Evolutionary conservation across 2,888 invertebrate species (phyloP).

Genomic region (Pollenia labialis): DNA sequence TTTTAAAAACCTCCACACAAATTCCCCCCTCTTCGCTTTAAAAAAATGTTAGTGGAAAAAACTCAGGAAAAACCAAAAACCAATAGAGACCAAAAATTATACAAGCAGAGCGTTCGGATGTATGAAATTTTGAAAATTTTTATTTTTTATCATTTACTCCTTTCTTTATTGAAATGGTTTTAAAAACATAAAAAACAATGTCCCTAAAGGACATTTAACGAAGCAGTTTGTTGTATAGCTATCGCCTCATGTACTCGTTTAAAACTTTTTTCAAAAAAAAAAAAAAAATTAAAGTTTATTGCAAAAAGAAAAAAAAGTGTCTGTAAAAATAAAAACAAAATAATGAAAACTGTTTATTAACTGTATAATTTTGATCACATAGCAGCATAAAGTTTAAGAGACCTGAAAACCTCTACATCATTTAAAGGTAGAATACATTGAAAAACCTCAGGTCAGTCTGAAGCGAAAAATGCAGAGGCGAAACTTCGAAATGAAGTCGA

Average conservation of each 20-base stretch:
- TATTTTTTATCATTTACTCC: slow-evolving; percentile 50
- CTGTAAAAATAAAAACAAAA: neutral
- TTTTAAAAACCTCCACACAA: neutral
- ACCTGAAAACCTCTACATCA: slow-evolving; percentile 59
- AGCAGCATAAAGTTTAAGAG: slow-evolving; percentile 51
- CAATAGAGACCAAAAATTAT: slow-evolving; percentile 65
- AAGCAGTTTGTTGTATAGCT: slow-evolving; percentile 66
- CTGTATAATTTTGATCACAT: slow-evolving; percentile 62
- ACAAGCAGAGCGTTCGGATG: slow-evolving; percentile 24
- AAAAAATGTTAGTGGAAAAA: slow-evolving; percentile 32
- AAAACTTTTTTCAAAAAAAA: slow-evolving; percentile 31
- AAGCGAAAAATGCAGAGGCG: neutral
- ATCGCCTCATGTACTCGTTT: slow-evolving; percentile 40
- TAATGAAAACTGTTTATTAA: slow-evolving; percentile 61
- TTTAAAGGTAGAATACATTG: slow-evolving; percentile 46
- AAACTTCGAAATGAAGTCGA: neutral
- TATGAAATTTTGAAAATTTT: slow-evolving; percentile 66
- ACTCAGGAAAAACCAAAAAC: slow-evolving; percentile 34
- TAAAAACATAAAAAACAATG: slow-evolving; percentile 52
- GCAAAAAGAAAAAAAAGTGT: slow-evolving; percentile 6
- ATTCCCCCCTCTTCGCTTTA: neutral
- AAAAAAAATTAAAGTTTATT: slow-evolving; percentile 51
- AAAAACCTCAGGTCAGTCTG: slow-evolving; percentile 43
- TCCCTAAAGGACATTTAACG: slow-evolving; percentile 72
- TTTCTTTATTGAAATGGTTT: slow-evolving; percentile 40